Conservation (phyloP, 2,113 vertebrate genomes). For the Onychostoma macrolepis region DNA sequence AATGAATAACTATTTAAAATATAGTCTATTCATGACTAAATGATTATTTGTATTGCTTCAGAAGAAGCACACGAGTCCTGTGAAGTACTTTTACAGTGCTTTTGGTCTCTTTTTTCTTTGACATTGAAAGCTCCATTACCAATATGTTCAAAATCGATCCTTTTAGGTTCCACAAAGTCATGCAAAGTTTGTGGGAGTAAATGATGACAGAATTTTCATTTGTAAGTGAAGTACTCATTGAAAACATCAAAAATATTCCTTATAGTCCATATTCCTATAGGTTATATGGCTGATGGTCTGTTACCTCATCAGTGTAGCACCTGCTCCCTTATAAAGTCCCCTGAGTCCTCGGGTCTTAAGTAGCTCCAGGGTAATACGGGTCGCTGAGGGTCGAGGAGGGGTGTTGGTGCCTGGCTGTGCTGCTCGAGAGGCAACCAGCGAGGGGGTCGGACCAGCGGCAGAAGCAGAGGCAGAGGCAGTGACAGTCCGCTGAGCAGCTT, state of each 20-base stretch:
- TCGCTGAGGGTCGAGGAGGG: constrained; percentile 70
- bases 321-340: constrained; percentile 80
- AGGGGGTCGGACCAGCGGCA: constrained; percentile 59
- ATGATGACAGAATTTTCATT: too few species aligned
- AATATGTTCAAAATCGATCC: too few species aligned
- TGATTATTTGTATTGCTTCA: too few species aligned
- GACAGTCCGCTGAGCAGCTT: constrained; percentile 72
- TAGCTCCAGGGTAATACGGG: constrained; percentile 74
- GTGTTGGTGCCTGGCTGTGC: constrained; percentile 37
- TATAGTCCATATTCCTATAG: neutral
- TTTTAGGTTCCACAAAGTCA: too few species aligned
- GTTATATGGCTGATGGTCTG: constrained; percentile 24
- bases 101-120: too few species aligned
- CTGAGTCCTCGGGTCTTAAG: constrained; percentile 75
- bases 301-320: constrained; percentile 84
- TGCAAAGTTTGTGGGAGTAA: neutral
- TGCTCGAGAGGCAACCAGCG: constrained; percentile 39
- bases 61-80: too few species aligned
- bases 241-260: neutral
- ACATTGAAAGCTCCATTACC: too few species aligned
- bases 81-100: too few species aligned
- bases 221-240: too few species aligned
- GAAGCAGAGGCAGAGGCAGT: constrained; percentile 43
- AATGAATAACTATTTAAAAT: too few species aligned
- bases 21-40: too few species aligned